A percentile compares a stretch with the other conserved stretches of the same genome.
phyloP scores from a whole-genome alignment of 2,797 vertebrate genomes.

The Lerista edwardsae region DNA sequence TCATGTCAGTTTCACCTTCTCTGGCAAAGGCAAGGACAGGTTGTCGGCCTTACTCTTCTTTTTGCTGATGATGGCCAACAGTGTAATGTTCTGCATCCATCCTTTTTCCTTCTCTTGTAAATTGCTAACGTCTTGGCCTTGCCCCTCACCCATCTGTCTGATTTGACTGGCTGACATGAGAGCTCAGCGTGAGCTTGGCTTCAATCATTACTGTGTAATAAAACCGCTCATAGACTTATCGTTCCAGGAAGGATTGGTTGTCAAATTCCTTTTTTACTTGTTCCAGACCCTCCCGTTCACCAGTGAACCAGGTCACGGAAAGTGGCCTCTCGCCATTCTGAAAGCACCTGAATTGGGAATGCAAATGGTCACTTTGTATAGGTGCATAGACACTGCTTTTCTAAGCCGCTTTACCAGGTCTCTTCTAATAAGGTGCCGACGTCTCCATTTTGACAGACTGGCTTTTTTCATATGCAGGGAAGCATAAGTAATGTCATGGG shows the following conservation, averaged over 20 bases:
- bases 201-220: slow-evolving; percentile 36
- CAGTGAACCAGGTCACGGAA: slow-evolving; percentile 41
- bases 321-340: slow-evolving; percentile 34
- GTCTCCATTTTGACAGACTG: neutral
- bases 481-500: slow-evolving; percentile 1
- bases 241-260: slow-evolving; percentile 50
- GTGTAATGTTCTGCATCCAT: slow-evolving; percentile 15
- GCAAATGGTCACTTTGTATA: slow-evolving; percentile 42
- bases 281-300: slow-evolving; percentile 53
- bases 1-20: slow-evolving; percentile 47
- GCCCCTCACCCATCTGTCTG: slow-evolving; percentile 41
- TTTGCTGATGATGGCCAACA: slow-evolving; percentile 29
- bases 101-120: slow-evolving; percentile 40
- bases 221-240: slow-evolving; percentile 45
- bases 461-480: neutral
- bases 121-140: slow-evolving; percentile 34
- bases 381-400: slow-evolving; percentile 2
- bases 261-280: slow-evolving; percentile 59
- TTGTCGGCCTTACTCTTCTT: slow-evolving; percentile 11
- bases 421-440: slow-evolving; percentile 14
- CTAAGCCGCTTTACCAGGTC: slow-evolving; percentile 10
- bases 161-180: slow-evolving; percentile 54
- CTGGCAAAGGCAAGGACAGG: neutral
- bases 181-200: slow-evolving; percentile 45
- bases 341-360: slow-evolving; percentile 14